These are phyloP conservation scores for Amphimedon queenslandica DNA, from an alignment of 37 sponge, comb jelly and placozoan species.

Conservation along the genomic window DNA sequence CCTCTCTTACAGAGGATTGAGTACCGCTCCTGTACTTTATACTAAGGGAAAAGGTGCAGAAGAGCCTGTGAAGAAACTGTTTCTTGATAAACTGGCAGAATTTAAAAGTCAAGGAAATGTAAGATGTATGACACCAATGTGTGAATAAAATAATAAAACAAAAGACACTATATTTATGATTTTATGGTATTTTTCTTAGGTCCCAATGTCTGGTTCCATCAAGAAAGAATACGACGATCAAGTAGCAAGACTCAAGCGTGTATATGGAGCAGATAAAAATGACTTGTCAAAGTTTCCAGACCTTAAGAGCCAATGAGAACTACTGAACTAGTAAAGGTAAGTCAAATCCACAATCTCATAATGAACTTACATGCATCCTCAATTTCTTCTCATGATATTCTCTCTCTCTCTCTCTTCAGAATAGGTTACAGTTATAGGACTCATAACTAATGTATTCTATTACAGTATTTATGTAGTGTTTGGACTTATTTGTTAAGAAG, in stretches of 20 bases:
- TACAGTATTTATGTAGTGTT: too few species aligned
- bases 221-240: slow-evolving; percentile 42
- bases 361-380: too few species aligned
- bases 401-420: too few species aligned
- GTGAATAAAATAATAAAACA: not conserved
- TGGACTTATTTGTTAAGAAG: too few species aligned
- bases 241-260: slow-evolving; percentile 43
- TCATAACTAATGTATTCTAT: too few species aligned
- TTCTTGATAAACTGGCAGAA: slow-evolving; percentile 38
- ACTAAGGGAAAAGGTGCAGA: not conserved
- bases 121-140: not conserved
- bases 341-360: too few species aligned
- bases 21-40: not conserved
- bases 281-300: slow-evolving; percentile 67
- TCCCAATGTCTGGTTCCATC: not conserved
- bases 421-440: too few species aligned
- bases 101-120: slow-evolving; percentile 22
- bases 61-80: slow-evolving; percentile 47
- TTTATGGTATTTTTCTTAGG: not conserved
- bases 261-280: slow-evolving; percentile 53
- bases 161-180: too few species aligned
- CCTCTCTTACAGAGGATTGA: not conserved
- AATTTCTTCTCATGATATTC: too few species aligned
- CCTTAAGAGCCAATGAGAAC: too few species aligned
- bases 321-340: too few species aligned